Base-by-base conservation (phyloP, 2,797 vertebrate species). In the Huso huso region DNA sequence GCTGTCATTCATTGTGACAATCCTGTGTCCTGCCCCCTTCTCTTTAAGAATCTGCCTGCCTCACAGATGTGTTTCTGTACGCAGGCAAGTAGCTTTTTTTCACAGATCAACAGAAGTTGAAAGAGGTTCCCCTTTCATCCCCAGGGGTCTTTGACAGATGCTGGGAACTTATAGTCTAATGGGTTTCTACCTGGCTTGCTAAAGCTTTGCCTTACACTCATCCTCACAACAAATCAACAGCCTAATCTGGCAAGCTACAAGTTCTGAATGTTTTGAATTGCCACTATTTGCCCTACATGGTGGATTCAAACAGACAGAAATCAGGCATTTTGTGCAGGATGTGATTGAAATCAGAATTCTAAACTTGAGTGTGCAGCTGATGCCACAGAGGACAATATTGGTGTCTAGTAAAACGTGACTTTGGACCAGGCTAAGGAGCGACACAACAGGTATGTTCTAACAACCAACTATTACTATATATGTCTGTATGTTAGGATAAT, bases 1-100 rank as follows among this genome's bases (percentile, higher is more conserved):
- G 55, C 55, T 58, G 55, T 58, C 55, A 58, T 58, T 58, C 55
- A 58, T 13, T 12, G 55, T 58, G 55, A 58, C 55, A 58, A 58
- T 58, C 13, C 10, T n/a, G 55, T 11, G 8, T 5, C 55, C 55
- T 58, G 55, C 55, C 55, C 55, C 55, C 12, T 37, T 37, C 23
- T 58, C 10, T 58, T 58, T n/a, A 58, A 58, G 55, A 58, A 7
- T 58, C 55, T 58, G 55, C 55, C 55, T 58, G 55, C 55, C 55
- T 58, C 55, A 12, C 12, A n/a, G 55, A 11, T 58, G 12, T 58
- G 55, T 58, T 6, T 58, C 13, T 58, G 55, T 58, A 58, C 10
- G 55, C 55, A 58, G 55, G 55, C 55, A 12, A 11, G 55, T 58
- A 12, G 8, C 3, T 58, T 11, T n/a, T 58, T 58, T n/a, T 13